A percentile compares a stretch with the other conserved stretches of the same genome.
Evolutionary conservation across 2,888 invertebrate genomes (phyloP).

Genomic region (Hypomecis punctinalis): DNA sequence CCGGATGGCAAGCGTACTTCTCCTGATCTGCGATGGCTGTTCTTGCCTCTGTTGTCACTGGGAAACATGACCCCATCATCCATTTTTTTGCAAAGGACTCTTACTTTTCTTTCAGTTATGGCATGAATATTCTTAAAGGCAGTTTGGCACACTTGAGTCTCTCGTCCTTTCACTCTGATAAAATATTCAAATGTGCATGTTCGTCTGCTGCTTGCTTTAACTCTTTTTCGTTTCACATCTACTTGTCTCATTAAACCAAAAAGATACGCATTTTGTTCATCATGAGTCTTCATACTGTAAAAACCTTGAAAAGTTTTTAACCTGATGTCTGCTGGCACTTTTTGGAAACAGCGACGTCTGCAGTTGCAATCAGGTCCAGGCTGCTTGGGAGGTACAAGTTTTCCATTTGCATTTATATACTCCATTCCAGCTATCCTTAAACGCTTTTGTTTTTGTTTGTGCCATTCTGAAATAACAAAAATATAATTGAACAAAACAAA

Average conservation of each 20-base stretch:
- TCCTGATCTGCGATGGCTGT: slow-evolving; percentile 80
- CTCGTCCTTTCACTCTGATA: slow-evolving; percentile 81
- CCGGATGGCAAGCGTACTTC: slow-evolving; percentile 80
- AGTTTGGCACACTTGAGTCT: slow-evolving; percentile 84
- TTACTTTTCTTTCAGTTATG: slow-evolving; percentile 83
- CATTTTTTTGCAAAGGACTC: slow-evolving; percentile 85
- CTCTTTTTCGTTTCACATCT: slow-evolving; percentile 84
- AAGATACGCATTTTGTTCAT: slow-evolving; percentile 85
- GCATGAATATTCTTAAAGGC: slow-evolving; percentile 86
- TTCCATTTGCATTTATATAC: slow-evolving; percentile 84
- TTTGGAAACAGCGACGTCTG: slow-evolving; percentile 80
- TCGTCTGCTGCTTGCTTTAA: slow-evolving; percentile 80
- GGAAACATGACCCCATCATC: slow-evolving; percentile 86
- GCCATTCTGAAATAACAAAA: slow-evolving; percentile 78
- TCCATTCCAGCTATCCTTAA: slow-evolving; percentile 82
- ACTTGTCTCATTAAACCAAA: slow-evolving; percentile 85
- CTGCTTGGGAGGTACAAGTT: slow-evolving; percentile 82
- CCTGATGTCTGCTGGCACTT: slow-evolving; percentile 79
- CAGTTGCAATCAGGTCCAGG: slow-evolving; percentile 84
- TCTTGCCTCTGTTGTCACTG: slow-evolving; percentile 83
- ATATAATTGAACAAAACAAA: background rate
- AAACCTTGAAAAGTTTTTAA: slow-evolving; percentile 83
- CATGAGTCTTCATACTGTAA: slow-evolving; percentile 84
- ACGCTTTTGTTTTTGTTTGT: slow-evolving; percentile 85
- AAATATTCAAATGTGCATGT: slow-evolving; percentile 86